phyloP scores from a whole-genome alignment of 2,113 vertebrate genomes.

The Podarcis raffonei region DNA sequence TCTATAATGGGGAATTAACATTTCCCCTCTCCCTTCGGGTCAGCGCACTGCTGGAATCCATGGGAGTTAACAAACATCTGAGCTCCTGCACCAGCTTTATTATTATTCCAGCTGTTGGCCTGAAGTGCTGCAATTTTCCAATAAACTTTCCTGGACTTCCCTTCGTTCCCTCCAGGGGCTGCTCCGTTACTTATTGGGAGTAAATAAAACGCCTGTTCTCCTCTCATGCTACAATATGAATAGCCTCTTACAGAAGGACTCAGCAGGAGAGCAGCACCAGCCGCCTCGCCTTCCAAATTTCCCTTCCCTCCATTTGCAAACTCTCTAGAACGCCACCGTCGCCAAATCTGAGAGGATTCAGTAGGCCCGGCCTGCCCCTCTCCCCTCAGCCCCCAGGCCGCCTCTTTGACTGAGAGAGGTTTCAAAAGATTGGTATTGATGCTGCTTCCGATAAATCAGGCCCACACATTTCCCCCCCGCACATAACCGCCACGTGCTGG shows the following conservation, averaged over 20 bases:
- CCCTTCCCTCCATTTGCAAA: neutral
- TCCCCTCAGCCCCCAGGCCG: neutral
- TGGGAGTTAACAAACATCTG: conserved; percentile 17
- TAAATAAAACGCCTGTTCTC: conserved; percentile 12
- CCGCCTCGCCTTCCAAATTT: neutral
- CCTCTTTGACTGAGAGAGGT: neutral
- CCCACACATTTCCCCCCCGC: neutral
- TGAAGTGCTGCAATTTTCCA: neutral
- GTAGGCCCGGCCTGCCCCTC: no score
- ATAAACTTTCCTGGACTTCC: conserved; percentile 25
- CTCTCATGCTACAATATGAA: neutral
- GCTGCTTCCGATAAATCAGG: neutral
- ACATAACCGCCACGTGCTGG: neutral
- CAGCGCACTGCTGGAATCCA: conserved; percentile 19
- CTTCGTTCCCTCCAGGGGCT: conserved; percentile 18
- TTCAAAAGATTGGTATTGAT: neutral
- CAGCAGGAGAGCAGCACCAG: neutral
- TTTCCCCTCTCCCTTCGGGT: conserved; percentile 11
- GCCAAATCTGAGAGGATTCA: neutral
- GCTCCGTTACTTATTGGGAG: conserved; percentile 21
- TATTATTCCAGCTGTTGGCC: conserved; percentile 31
- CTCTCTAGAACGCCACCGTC: no score
- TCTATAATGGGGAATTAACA: neutral
- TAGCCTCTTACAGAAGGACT: neutral
- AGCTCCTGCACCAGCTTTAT: conserved; percentile 2